Base-by-base conservation (phyloP, 2,797 vertebrate genomes). In the Caiman crocodilus region DNA sequence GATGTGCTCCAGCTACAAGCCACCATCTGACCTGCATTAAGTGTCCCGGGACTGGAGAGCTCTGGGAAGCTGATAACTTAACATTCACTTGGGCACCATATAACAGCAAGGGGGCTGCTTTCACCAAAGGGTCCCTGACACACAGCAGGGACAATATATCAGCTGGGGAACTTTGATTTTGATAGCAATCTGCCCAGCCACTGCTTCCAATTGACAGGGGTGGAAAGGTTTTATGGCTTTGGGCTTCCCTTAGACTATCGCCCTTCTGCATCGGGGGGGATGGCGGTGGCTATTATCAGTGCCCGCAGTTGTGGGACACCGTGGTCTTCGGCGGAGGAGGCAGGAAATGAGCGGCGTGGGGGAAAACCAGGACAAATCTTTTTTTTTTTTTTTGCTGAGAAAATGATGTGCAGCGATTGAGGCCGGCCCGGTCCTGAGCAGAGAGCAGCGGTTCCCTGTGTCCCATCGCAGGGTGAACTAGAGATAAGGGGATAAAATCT, bases 161-260 rank as follows among this genome's bases (percentile, higher is more conserved):
- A 95, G 93, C 58, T 6, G 42, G n/a, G 82, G 7, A 9, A 74
- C 97, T 98, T 97, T 97, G 96, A 96, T 97, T 96, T 92, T 1
- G 96, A 97, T 95, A 95, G 90, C 1, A 59, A 94, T 97, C 84
- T 89, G 76, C 85, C 1, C 42, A 13, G 35, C n/a, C 21, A 21
- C 63, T 2, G 64, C 63, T 89, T 84, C 93, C 92, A 35, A 8
- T 64, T 10, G n/a, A 58, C 20, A 79, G 18, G 1, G 17, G 74
- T 55, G 67, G 74, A 8, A 76, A 82, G 30, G 9, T 21, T 97
- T 98, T 97, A 97, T 78, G 93, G 60, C 87, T 85, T 81, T 1
- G 21, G 23, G 4, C 85, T 92, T 96, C 89, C 92, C 91, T 79
- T 73, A 65, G 94, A 79, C 55, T 42, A 91, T 74, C 86, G 87